phyloP scores from a whole-genome alignment of 2,113 vertebrate species.

The Vulpes vulpes region DNA sequence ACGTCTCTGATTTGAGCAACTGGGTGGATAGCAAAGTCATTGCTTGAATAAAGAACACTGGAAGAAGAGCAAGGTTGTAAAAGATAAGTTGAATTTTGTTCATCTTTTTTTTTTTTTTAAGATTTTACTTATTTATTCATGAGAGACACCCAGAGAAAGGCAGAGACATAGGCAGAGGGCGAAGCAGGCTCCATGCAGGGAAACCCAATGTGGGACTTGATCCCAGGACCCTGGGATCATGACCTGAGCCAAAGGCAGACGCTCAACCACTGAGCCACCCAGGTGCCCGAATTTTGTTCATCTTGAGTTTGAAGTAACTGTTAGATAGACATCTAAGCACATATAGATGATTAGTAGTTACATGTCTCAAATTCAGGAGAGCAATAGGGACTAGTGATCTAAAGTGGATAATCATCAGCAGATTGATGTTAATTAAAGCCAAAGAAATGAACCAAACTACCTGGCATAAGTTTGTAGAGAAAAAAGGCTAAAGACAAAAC shows the following conservation, averaged over 20 bases:
- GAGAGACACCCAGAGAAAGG: too few relatives aligned
- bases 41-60: neutral
- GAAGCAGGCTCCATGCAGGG: too few relatives aligned
- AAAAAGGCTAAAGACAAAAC: neutral
- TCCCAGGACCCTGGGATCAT: too few relatives aligned
- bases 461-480: neutral
- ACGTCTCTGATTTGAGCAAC: neutral
- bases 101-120: neutral
- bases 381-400: neutral
- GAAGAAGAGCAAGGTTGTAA: neutral
- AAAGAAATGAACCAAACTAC: conserved; percentile 6
- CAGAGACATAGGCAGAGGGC: too few relatives aligned
- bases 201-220: too few relatives aligned
- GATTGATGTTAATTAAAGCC: neutral
- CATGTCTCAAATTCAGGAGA: neutral
- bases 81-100: neutral
- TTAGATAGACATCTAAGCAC: neutral
- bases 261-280: too few relatives aligned
- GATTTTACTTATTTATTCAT: too few relatives aligned
- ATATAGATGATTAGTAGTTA: neutral
- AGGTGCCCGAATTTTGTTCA: neutral
- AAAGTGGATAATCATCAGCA: neutral
- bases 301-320: neutral
- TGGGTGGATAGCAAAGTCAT: neutral
- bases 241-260: too few relatives aligned